Evolutionary conservation across 2,113 vertebrate genomes (phyloP).

Genomic region (Hydropotes inermis): DNA sequence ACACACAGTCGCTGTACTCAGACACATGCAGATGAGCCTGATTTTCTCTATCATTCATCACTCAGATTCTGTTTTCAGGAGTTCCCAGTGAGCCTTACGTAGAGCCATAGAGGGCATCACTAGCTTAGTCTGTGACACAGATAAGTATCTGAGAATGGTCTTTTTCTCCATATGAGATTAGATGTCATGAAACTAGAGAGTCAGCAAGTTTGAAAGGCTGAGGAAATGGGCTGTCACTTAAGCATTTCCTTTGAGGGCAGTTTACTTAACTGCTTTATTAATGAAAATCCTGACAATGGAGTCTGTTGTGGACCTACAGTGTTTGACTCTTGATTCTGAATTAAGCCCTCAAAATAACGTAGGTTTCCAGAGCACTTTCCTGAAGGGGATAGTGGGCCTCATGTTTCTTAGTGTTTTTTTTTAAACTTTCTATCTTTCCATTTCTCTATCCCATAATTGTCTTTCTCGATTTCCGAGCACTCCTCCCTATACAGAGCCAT

Average conservation of each 20-base stretch:
- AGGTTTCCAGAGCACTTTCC: neutral
- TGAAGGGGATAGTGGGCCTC: neutral
- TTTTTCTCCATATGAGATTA: neutral
- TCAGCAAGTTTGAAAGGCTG: neutral
- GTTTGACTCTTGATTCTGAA: slow-evolving; percentile 11
- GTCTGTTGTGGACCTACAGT: neutral
- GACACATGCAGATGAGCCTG: neutral
- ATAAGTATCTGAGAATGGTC: neutral
- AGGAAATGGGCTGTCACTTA: neutral
- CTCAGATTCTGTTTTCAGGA: neutral
- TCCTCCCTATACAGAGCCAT: neutral
- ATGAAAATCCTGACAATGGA: neutral
- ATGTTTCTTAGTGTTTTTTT: neutral
- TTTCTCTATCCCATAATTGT: neutral
- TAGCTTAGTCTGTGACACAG: neutral
- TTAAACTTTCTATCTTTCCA: neutral
- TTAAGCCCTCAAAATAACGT: neutral
- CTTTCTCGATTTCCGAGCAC: neutral
- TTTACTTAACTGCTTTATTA: neutral
- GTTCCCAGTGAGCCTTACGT: neutral
- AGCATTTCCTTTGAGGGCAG: neutral
- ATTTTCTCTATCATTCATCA: neutral
- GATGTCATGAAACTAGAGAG: neutral
- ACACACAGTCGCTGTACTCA: neutral
- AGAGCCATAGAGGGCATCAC: neutral